Base-by-base conservation (phyloP, 2,113 vertebrate species). In the Ariopsis seemanni region DNA sequence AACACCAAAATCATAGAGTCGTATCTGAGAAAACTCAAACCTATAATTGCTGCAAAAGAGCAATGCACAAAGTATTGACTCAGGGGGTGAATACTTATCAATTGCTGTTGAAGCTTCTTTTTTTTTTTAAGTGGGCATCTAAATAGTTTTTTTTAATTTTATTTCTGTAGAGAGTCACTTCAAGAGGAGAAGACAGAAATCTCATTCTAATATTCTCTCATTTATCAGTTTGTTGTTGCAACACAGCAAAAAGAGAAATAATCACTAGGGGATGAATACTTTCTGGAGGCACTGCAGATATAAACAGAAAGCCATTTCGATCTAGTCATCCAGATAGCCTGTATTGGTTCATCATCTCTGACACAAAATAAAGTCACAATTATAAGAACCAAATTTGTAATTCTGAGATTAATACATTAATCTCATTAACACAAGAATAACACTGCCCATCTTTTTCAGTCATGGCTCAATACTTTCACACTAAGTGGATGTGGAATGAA, bases 221-320 rank as follows among this genome's bases (percentile, higher is more conserved):
- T 55, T 27, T 78, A 78, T 2, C 75, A 30, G 53, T 58, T 5
- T 30, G 77, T 8, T 27, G n/a, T 80, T 80, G 55, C 53, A 80
- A 57, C 78, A 34, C 53, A 58, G 14, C 53, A 80, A 58, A 57
- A 53, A 27, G 75, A n/a, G 25, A 50, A 22, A 52, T 75, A 53
- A n/a, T 78, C 48, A 53, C 25, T 55, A 53, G 52, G 75, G 75
- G 22, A 25, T 78, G 7, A 25, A 52, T n/a, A 78, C 75, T 53
- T 78, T 78, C 74, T 25, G 22, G 50, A 53, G 48, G 20, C 74
- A n/a, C 74, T 55, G 75, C 52, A 55, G 7, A 75, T 53, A 78
- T 78, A 27, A 78, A 78, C 27, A 78, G 75, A n/a, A 78, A 80
- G n/a, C 27, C 55, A 80, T 58, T 58, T 58, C 53, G 58, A 17